These are phyloP conservation scores for Metellina segmentata DNA, from an alignment of 2,888 invertebrate genomes.

Conservation along the genomic window DNA sequence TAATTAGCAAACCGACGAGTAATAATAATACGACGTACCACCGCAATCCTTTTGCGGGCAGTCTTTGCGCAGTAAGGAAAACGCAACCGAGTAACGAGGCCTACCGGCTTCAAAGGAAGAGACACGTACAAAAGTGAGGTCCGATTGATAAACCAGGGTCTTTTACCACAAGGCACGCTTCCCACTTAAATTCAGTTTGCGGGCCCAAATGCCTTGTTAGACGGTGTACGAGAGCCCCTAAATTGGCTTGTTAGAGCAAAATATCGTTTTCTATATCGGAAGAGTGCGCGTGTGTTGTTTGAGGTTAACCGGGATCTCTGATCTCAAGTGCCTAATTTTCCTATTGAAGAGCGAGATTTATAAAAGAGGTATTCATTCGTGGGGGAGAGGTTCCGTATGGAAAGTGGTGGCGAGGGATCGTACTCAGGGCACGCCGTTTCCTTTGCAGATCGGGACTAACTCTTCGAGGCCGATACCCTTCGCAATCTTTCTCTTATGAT, in stretches of 20 bases:
- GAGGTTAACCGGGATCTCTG: slow-evolving; percentile 71
- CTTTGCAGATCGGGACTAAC: no score
- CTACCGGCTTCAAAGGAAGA: slow-evolving; percentile 63
- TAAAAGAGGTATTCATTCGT: slow-evolving; percentile 67
- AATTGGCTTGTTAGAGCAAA: slow-evolving; percentile 73
- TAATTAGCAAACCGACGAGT: no score
- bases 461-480: no score
- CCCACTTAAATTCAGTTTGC: slow-evolving; percentile 24
- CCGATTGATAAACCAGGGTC: slow-evolving; percentile 62
- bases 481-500: no score
- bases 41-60: no score
- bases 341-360: slow-evolving; percentile 68
- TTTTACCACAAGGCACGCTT: slow-evolving; percentile 38
- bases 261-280: slow-evolving; percentile 73
- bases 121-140: slow-evolving; percentile 54
- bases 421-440: not conserved
- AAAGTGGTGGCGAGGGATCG: slow-evolving; percentile 61
- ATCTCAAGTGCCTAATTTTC: slow-evolving; percentile 74
- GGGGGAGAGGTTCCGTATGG: slow-evolving; percentile 45
- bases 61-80: no score
- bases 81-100: slow-evolving; percentile 1
- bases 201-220: slow-evolving; percentile 60
- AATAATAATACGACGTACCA: no score
- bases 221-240: slow-evolving; percentile 28
- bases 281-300: slow-evolving; percentile 50